Conservation (phyloP, 2,888 invertebrate species). For the Nysson spinosus region DNA sequence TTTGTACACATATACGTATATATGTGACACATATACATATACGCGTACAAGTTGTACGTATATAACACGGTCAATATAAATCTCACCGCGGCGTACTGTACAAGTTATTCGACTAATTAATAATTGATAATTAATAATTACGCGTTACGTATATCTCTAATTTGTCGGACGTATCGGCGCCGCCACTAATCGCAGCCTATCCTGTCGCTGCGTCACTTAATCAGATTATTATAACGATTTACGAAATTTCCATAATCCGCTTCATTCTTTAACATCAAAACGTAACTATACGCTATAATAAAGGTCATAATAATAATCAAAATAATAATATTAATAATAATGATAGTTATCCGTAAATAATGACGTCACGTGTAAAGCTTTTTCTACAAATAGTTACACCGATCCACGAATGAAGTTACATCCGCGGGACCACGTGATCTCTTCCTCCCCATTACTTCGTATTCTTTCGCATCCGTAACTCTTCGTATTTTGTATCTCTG, state of each 20-base stretch:
- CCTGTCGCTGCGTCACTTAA: conserved; percentile 56
- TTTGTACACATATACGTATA: conserved; percentile 8
- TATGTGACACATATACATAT: background rate
- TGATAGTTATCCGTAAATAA: conserved; percentile 62
- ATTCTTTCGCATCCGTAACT: conserved; percentile 54
- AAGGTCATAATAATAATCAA: conserved; percentile 36
- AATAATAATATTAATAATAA: conserved; percentile 31
- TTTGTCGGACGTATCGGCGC: conserved; percentile 73
- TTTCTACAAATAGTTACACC: conserved; percentile 73
- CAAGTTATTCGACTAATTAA: conserved; percentile 63
- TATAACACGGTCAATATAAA: conserved; percentile 56
- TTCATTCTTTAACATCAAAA: conserved; percentile 73
- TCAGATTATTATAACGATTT: conserved; percentile 63
- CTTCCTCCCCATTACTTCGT: conserved; percentile 52
- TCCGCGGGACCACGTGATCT: conserved; percentile 27
- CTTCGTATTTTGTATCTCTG: conserved; percentile 52
- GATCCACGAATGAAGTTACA: conserved; percentile 42
- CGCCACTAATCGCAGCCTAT: conserved; percentile 64
- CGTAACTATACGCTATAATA: conserved; percentile 63
- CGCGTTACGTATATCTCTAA: conserved; percentile 68
- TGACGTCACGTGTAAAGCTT: conserved; percentile 68
- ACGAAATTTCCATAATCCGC: no score
- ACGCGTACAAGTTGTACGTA: conserved; percentile 55
- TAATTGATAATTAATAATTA: conserved; percentile 52
- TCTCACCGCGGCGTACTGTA: conserved; percentile 59